A percentile compares a stretch with the other conserved stretches of the same genome.
phyloP scores from a whole-genome alignment of 2,888 invertebrate species.

The Drosophila percnosoma region DNA sequence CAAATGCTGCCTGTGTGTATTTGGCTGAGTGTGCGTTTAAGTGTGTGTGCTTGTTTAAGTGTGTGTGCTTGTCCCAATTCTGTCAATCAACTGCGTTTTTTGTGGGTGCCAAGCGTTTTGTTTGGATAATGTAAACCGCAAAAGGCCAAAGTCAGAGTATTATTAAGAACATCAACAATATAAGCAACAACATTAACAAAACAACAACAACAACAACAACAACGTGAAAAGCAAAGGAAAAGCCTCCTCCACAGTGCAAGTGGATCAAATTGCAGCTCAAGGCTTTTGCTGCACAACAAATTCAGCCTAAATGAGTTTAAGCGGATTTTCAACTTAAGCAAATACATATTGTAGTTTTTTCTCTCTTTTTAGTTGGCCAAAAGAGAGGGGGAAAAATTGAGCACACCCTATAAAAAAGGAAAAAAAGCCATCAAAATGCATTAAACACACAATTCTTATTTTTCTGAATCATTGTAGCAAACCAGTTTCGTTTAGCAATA shows the following conservation, averaged over 20 bases:
- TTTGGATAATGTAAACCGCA: slow-evolving; percentile 76
- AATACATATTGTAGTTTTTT: slow-evolving; percentile 2
- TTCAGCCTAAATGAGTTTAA: slow-evolving; percentile 22
- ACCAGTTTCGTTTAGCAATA: slow-evolving; percentile 23
- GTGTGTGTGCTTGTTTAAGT: slow-evolving; percentile 5
- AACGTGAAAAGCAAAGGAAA: slow-evolving; percentile 30
- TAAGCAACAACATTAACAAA: slow-evolving; percentile 16
- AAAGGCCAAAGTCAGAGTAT: slow-evolving; percentile 80
- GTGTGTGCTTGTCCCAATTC: slow-evolving; percentile 67
- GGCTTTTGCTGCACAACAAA: slow-evolving; percentile 19
- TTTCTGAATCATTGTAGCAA: slow-evolving; percentile 16
- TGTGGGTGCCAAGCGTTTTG: slow-evolving; percentile 81
- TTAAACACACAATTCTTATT: slow-evolving; percentile 14
- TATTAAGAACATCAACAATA: slow-evolving; percentile 55
- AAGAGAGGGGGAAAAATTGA: neutral
- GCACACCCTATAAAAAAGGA: slow-evolving; percentile 20
- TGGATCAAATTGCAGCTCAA: slow-evolving; percentile 66
- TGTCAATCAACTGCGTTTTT: slow-evolving; percentile 81
- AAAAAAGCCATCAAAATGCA: slow-evolving; percentile 39
- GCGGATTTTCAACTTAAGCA: slow-evolving; percentile 14
- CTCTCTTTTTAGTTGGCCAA: slow-evolving; percentile 2
- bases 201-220: neutral
- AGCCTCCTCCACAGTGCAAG: slow-evolving; percentile 24
- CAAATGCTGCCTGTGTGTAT: slow-evolving; percentile 42
- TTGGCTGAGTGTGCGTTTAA: neutral